Base-by-base conservation (phyloP, 2,888 invertebrate species). In the Sinotaia quadrata region DNA sequence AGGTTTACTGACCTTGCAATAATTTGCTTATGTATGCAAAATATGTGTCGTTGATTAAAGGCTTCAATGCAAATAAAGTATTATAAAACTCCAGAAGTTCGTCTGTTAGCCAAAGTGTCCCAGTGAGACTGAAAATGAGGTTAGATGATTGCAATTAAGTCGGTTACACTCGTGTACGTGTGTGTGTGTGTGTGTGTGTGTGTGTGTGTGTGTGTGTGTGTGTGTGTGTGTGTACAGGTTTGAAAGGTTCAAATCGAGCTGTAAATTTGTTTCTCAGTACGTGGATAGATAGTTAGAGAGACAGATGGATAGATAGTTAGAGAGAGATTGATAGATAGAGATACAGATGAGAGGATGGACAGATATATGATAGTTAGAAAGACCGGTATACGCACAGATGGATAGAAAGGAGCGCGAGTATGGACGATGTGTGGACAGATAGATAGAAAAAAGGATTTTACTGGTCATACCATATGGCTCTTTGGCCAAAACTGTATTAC, bases 131-230 rank as follows among this genome's bases (percentile, higher is more conserved):
- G n/a, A n/a, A n/a, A n/a, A n/a, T n/a, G n/a, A n/a, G n/a, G n/a
- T n/a, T n/a, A n/a, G n/a, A n/a, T n/a, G 92, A 84, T 85, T 87
- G 2, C 8, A 49, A 49, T 15, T 21, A 15, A 8, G 49, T 15
- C 8, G 49, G 8, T 18, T 49, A 8, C 24, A 8, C n/a, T 10
- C 7, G 49, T 2, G 15, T 15, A n/a, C 24, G 49, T 24, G n/a
- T 8, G 24, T 52, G 24, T 52, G 52, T 52, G 24, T 52, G 52
- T 52, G 24, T 5, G 52, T 52, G 24, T 52, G 52, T 52, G 24
- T 52, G 52, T 52, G 24, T 52, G 52, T 52, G 24, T 52, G 52
- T 52, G 52, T 52, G 24, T 52, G 52, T 52, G 24, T 52, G 24
- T 24, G 52, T 52, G 24, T 52, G 52, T 52, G 52, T n/a, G n/a